Evolutionary conservation across 2,888 invertebrate species (phyloP).

Genomic region (Idaea straminata): DNA sequence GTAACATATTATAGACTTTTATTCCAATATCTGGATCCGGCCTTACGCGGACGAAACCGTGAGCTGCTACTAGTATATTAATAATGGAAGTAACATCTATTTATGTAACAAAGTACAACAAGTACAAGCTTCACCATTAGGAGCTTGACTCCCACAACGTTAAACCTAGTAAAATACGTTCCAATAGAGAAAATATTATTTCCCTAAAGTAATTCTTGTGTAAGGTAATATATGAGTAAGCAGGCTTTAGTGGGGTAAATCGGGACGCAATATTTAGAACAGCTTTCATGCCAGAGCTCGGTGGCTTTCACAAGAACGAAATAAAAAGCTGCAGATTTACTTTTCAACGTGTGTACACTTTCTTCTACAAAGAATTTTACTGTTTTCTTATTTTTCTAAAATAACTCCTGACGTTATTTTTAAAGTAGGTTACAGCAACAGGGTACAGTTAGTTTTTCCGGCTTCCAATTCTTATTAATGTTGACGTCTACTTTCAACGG

Average conservation of each 20-base stretch:
- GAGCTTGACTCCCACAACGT: slow-evolving; percentile 14
- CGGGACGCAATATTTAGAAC: slow-evolving; percentile 72
- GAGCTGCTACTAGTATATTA: not conserved
- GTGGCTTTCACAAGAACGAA: slow-evolving; percentile 58
- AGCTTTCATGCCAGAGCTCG: slow-evolving; percentile 63
- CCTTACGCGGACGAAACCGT: too few relatives aligned
- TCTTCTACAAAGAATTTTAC: slow-evolving; percentile 41
- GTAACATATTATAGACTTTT: too few relatives aligned
- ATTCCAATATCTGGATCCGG: too few relatives aligned
- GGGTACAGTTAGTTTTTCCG: not conserved
- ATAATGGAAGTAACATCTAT: slow-evolving; percentile 7
- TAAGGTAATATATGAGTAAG: slow-evolving; percentile 57
- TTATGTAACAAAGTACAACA: not conserved
- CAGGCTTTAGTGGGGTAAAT: slow-evolving; percentile 63
- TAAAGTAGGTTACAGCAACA: not conserved
- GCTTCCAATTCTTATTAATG: slow-evolving; percentile 16
- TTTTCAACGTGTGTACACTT: slow-evolving; percentile 47
- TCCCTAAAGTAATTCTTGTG: slow-evolving; percentile 54
- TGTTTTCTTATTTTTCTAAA: slow-evolving; percentile 34
- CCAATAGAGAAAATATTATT: slow-evolving; percentile 45
- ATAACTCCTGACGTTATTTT: slow-evolving; percentile 6
- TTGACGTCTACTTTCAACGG: slow-evolving; percentile 7
- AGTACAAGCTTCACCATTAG: slow-evolving; percentile 7
- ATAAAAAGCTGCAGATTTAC: slow-evolving; percentile 62
- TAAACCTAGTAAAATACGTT: slow-evolving; percentile 34